Base-by-base conservation (phyloP, 2,797 vertebrate species). In the Dendrocincla fuliginosa region DNA sequence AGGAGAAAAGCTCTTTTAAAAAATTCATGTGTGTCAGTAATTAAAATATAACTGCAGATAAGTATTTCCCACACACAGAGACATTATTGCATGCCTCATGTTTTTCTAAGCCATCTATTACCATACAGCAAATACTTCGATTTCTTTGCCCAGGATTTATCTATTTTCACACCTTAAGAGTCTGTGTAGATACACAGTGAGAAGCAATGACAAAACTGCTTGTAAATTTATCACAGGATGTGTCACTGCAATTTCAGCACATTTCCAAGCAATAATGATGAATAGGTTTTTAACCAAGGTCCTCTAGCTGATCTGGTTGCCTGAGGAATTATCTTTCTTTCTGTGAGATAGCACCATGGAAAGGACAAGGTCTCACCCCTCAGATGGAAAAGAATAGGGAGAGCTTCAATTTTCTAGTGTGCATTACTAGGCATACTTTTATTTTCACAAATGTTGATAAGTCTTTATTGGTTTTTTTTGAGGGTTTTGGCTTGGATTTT, bases 401-500 rank as follows among this genome's bases (percentile, higher is more conserved):
- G 13, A 80, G 3, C 8, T 87, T 92, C 11, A 25, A 14, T 52
- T 64, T 80, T 53, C 49, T 73, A 42, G 24, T 37, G 10, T 3
- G 2, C 4, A 9, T 78, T 65, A 20, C 6, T n/a, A 41, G 4
- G 7, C 2, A 27, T 42, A 63, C 2, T 61, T 52, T 28, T 20
- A 18, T 73, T 83, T 55, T 79, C 39, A 9, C 56, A 22, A 30
- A 55, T 20, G 5, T 28, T 82, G 28, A 6, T 27, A 11, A 64
- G 6, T 5, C 6, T 76, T 49, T 3, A 0, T 11, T 39, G 3
- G 24, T 4, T 1, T 60, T n/a, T 41, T n/a, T 19, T 10, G 16
- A 42, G 16, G 3, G 4, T 3, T 73, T 80, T 53, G 2, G 4
- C 9, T 65, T 32, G 2, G 0, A 13, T 35, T 61, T 71, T 64